A percentile compares a stretch with the other conserved stretches of the same genome.
phyloP scores from a whole-genome alignment of 2,113 vertebrate genomes.

The Clarias gariepinus region DNA sequence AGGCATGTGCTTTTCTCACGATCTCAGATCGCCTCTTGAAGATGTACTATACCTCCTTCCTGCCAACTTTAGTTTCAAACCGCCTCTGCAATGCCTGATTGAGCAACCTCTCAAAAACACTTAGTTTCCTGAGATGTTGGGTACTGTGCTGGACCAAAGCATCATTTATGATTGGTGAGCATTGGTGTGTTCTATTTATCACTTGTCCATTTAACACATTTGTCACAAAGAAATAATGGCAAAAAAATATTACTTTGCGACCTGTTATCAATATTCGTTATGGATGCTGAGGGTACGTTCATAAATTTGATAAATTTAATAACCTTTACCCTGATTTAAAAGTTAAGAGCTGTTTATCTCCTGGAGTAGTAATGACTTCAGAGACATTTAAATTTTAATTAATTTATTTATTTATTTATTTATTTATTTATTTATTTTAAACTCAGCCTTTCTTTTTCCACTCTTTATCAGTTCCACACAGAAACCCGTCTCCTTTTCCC shows the following conservation, averaged over 20 bases:
- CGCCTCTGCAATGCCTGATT: background rate
- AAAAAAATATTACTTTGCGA: background rate
- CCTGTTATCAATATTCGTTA: background rate
- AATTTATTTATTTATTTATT: no score
- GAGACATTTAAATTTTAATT: constrained; percentile 3
- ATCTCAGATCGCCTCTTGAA: background rate
- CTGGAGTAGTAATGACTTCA: constrained; percentile 6
- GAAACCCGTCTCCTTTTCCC: constrained; percentile 43
- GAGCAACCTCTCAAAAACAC: background rate
- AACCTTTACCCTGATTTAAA: background rate
- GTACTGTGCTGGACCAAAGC: background rate
- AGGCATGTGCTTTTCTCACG: background rate
- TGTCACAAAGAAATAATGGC: background rate
- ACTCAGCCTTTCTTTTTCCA: constrained; percentile 36
- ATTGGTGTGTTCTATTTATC: background rate
- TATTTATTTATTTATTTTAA: no score
- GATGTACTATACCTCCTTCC: no score
- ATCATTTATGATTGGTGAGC: background rate
- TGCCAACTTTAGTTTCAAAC: background rate
- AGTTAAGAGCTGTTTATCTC: background rate
- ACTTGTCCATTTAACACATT: background rate
- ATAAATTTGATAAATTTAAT: background rate
- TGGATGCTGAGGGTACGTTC: background rate
- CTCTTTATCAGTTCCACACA: constrained; percentile 47
- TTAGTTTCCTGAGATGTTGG: background rate